A percentile compares a stretch with the other conserved stretches of the same genome.
phyloP scores from a whole-genome alignment of 2,113 vertebrate species.

The Limnothrissa miodon region DNA sequence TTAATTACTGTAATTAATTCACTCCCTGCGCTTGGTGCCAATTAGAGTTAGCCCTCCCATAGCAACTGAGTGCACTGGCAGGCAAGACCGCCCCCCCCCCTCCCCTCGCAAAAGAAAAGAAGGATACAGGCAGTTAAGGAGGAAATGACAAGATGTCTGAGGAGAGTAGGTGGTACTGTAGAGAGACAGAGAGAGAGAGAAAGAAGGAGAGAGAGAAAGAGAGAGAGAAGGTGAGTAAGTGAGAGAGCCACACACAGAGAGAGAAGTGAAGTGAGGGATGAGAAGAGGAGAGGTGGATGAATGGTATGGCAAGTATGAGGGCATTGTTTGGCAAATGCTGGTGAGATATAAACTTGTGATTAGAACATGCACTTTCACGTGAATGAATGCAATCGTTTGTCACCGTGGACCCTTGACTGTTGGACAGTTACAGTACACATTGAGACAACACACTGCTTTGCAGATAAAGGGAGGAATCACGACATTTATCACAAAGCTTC shows the following conservation, averaged over 20 bases:
- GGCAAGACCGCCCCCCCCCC: slow-evolving; percentile 24
- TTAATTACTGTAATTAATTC: slow-evolving; percentile 52
- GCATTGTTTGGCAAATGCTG: background rate
- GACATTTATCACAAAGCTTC: background rate
- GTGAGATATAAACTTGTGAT: background rate
- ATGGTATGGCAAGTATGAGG: background rate
- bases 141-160: background rate
- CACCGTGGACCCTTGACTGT: background rate
- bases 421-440: slow-evolving; percentile 15
- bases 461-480: background rate
- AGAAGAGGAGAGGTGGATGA: background rate
- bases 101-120: background rate
- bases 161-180: background rate
- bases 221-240: background rate
- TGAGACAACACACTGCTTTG: background rate
- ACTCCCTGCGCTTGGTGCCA: slow-evolving; percentile 38
- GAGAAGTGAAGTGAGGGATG: background rate
- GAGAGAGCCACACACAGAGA: too few species aligned
- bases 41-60: slow-evolving; percentile 36
- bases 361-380: slow-evolving; percentile 3
- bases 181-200: slow-evolving; percentile 23
- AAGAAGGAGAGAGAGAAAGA: slow-evolving; percentile 17
- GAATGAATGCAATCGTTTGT: background rate
- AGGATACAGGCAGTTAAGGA: background rate
- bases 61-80: slow-evolving; percentile 23